Evolutionary conservation across 1,140 invertebrate species (phyloP), one percentile per base, ranked within the genome.

Genomic region (Aphelenchoides besseyi): DNA sequence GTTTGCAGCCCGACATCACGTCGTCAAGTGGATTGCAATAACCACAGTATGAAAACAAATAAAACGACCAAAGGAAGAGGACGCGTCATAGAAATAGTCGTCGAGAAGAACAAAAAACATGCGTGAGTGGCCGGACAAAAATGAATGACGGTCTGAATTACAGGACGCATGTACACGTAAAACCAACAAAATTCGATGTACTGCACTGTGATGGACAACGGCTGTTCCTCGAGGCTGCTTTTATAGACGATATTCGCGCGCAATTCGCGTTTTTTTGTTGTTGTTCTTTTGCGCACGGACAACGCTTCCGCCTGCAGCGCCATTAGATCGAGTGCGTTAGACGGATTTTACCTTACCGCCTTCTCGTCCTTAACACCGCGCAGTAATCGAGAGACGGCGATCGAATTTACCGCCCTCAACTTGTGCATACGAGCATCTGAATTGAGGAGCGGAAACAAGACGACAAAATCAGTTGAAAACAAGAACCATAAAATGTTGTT

Each of bases 281-380:
- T 48, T n/a, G n/a, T n/a, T n/a, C n/a, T n/a, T n/a, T 48, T 48
- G 41, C 41, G 41, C 41, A 23, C 41, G 41, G 23, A 16, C 12
- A 23, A 48, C 41, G 41, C 41, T 48, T 48, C 41, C 41, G 41
- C 41, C 41, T 23, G 41, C 41, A 48, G 23, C 12, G 41, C 41
- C 12, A 23, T 12, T 48, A 23, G 41, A 23, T 23, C 41, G 12
- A 48, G 41, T n/a, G 41, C 41, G 41, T 48, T 48, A 48, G 12
- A 48, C 41, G 41, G 41, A 48, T 48, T 48, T 48, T 48, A 48
- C 41, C 41, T n/a, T n/a, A n/a, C n/a, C n/a, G n/a, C n/a, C 41
- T 12, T 23, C 41, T 16, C 41, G 41, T 48, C 41, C 41, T 48
- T 48, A 48, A 48, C 41, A 48, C 23, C 41, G 41, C 41, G 41